Percentiles rank a stretch among this genome's conserved stretches.
Evolutionary conservation across 2,888 invertebrate species (phyloP).

Genomic region (Ceramica pisi): DNA sequence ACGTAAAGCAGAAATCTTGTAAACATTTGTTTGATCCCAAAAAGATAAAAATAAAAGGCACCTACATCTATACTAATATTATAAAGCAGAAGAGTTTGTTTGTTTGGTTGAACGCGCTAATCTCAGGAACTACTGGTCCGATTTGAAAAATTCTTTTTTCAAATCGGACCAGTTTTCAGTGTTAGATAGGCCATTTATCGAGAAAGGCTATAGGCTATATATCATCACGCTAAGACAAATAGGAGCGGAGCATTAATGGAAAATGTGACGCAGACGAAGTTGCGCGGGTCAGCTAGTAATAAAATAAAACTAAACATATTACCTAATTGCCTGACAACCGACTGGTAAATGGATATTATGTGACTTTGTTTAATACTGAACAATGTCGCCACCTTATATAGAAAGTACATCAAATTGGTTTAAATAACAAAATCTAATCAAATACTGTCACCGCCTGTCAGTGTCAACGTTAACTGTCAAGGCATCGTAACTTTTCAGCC

Average conservation of each 20-base stretch:
- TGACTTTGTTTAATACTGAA: background rate
- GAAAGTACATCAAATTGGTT: background rate
- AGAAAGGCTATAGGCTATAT: too few relatives aligned
- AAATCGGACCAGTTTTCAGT: too few relatives aligned
- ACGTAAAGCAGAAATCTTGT: background rate
- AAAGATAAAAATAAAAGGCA: background rate
- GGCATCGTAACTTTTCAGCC: conserved; percentile 11
- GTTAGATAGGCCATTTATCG: too few relatives aligned
- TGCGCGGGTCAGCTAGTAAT: too few relatives aligned
- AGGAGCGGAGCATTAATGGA: too few relatives aligned
- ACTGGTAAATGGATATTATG: background rate
- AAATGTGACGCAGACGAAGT: too few relatives aligned
- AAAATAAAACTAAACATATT: background rate
- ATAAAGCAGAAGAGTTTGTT: too few relatives aligned
- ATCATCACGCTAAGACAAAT: too few relatives aligned
- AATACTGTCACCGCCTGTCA: background rate
- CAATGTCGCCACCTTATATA: background rate
- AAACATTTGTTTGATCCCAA: background rate
- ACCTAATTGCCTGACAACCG: background rate
- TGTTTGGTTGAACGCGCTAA: too few relatives aligned
- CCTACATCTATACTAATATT: too few relatives aligned
- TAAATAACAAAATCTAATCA: background rate
- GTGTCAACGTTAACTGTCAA: conserved; percentile 7
- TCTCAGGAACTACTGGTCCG: too few relatives aligned
- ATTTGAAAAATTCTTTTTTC: too few relatives aligned